Evolutionary conservation across 2,113 vertebrate genomes (phyloP).

Genomic region (Hipposideros armiger): DNA sequence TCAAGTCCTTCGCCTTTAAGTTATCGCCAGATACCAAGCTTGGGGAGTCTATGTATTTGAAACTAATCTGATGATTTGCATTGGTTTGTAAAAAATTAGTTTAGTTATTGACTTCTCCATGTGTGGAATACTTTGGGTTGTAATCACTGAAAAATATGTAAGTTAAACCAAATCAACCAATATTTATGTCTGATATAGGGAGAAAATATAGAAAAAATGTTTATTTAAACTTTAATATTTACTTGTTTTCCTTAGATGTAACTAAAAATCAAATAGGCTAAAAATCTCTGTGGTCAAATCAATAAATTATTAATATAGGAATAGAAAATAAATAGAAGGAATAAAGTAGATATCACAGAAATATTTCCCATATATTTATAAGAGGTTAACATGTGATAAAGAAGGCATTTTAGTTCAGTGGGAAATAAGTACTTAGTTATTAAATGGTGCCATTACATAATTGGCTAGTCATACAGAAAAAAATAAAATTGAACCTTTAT

Average conservation of each 20-base stretch:
- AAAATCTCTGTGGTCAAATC: conserved; percentile 14
- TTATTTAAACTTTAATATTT: not conserved
- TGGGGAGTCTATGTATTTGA: not conserved
- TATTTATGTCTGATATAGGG: not conserved
- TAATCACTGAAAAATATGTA: not conserved
- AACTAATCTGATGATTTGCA: not conserved
- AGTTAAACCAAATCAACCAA: not conserved
- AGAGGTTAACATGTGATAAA: conserved; percentile 6
- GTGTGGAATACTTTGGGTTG: not conserved
- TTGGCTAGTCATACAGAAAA: not conserved
- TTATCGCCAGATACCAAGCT: not conserved
- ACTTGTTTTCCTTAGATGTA: not conserved
- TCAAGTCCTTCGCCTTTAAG: not conserved
- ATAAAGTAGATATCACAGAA: not conserved
- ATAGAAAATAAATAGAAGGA: not conserved
- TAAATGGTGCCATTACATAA: not conserved
- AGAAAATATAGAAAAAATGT: conserved; percentile 2
- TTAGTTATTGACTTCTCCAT: not conserved
- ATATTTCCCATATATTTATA: not conserved
- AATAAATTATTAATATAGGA: not conserved
- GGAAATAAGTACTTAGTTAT: not conserved
- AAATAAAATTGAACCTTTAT: not conserved
- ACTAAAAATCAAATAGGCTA: not conserved
- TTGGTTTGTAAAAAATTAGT: not conserved
- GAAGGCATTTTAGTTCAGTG: not conserved